These are phyloP conservation scores for Sylvilagus floridanus DNA, from an alignment of 2,797 vertebrate genomes.

Conservation along the genomic window DNA sequence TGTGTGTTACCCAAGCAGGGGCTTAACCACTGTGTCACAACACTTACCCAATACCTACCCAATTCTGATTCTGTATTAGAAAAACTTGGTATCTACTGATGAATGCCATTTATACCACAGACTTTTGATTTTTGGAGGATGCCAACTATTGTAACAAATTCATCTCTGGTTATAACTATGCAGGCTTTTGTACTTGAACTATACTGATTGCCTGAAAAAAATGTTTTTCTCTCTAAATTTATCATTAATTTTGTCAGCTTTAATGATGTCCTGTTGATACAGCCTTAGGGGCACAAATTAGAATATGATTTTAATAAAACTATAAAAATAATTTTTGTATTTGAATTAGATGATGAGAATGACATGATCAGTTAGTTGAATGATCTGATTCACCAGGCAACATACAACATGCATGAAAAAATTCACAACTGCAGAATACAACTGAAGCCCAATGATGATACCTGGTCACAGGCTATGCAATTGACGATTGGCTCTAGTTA, in stretches of 20 bases:
- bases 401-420: not conserved
- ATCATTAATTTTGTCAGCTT: not conserved
- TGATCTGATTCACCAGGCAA: not conserved
- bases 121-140: not conserved
- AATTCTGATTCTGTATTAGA: not conserved
- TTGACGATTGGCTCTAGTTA: not conserved
- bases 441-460: not conserved
- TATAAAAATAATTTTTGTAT: not conserved
- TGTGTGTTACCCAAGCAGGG: too few relatives aligned
- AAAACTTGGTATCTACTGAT: not conserved
- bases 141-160: not conserved
- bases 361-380: not conserved
- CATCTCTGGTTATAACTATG: not conserved
- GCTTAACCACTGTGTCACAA: too few relatives aligned
- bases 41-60: too few relatives aligned
- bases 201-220: not conserved
- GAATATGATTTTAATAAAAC: constrained; percentile 11
- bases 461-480: not conserved
- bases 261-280: not conserved
- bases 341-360: constrained; percentile 21
- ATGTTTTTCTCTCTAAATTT: not conserved
- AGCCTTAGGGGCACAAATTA: not conserved
- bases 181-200: not conserved
- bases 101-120: not conserved
- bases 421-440: not conserved